Evolutionary conservation across 2,888 invertebrate species (phyloP), one percentile per base, ranked within the genome.

Genomic region (Maniola hyperantus): DNA sequence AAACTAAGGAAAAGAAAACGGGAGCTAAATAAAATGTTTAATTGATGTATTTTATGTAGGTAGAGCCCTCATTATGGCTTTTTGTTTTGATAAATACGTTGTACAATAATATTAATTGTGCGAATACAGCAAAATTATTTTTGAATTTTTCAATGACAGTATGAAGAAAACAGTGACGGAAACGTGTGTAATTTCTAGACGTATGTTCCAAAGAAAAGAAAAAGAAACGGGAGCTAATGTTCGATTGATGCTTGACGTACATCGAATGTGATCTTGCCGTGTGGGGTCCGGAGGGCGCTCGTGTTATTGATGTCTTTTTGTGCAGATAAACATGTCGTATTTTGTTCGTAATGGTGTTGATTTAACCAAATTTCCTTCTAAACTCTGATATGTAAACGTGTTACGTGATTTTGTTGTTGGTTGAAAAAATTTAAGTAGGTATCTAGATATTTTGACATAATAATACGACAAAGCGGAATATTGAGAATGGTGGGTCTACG

Each of bases 201-300:
- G 75, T 87, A 68, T 79, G 65, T 81, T 73, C 64, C 62, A 55
- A 51, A 54, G 67, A 58, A 63, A 42, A 67, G 72, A 74, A 74
- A 73, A 72, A 76, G 57, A 77, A 76, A 75, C 76, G 72, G 72
- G 70, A 80, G 77, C 87, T 88, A 87, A 86, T 84, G 87, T 88
- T 89, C 89, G 88, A 90, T 91, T 88, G 88, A 90, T 87, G 86
- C 87, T 82, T 89, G 89, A 90, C 87, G 86, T 87, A 82, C 84
- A 88, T 85, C 87, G 83, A 85, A 89, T 86, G 87, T 81, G 88
- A 87, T 88, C 85, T 86, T 81, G 80, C 74, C 81, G 79, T 77
- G 75, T 77, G 76, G 73, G 77, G 72, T 71, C 71, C 72, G 77
- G 75, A 77, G 78, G 78, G 79, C 73, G 73, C 79, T 77, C 79